These are phyloP conservation scores for Tachuris rubrigastra DNA, from an alignment of 2,113 vertebrate species.

Conservation along the genomic window DNA sequence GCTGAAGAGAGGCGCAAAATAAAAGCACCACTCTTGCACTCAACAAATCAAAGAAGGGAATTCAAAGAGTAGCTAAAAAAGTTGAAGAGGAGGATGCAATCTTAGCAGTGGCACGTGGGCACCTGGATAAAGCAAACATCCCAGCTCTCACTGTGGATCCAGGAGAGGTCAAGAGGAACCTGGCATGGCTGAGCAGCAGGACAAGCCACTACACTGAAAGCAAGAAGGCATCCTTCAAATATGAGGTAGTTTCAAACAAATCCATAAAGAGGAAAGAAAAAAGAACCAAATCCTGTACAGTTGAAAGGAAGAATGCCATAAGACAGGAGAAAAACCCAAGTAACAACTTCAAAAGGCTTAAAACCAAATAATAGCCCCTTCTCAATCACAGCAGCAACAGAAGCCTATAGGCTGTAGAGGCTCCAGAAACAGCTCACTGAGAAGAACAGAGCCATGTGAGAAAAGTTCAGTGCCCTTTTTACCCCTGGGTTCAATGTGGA, in stretches of 20 bases:
- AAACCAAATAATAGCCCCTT: not conserved
- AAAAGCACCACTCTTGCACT: not conserved
- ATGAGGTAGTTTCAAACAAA: not conserved
- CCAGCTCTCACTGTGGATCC: rapidly evolving
- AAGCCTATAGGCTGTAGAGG: not conserved
- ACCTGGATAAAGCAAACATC: not conserved
- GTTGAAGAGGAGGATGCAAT: not conserved
- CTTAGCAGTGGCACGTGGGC: not conserved
- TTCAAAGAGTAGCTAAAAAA: not conserved
- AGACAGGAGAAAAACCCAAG: not conserved
- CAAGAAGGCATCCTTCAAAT: not conserved
- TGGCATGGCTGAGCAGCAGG: not conserved
- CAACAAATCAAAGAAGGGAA: not conserved
- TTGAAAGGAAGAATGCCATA: not conserved
- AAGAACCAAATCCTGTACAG: not conserved
- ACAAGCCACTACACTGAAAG: not conserved
- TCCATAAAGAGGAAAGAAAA: not conserved
- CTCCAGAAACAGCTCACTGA: not conserved
- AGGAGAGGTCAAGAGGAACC: not conserved
- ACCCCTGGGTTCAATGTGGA: not conserved
- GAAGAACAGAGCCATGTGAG: conserved; percentile 10
- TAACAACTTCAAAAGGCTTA: conserved; percentile 28
- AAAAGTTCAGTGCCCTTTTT: not conserved
- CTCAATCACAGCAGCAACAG: not conserved
- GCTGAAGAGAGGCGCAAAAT: not conserved